Percentiles rank a stretch among this genome's conserved stretches.
Conservation (phyloP, 92 coral and sea anemone genomes). For the Epizoanthus fatuus region DNA sequence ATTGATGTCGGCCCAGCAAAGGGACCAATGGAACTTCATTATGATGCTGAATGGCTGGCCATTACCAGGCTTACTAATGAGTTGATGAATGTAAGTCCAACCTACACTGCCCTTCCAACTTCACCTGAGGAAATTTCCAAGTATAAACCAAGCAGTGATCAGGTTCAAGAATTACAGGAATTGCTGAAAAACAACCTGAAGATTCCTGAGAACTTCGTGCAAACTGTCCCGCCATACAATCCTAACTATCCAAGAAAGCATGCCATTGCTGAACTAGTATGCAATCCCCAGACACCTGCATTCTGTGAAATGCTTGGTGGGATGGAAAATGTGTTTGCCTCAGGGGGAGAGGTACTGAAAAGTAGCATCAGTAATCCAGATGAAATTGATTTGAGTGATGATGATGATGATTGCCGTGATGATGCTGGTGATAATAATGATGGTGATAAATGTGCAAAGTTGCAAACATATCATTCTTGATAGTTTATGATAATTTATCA, state of each 20-base stretch:
- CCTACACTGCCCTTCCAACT: constrained; percentile 73
- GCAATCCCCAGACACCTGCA: constrained; percentile 87
- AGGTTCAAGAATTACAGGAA: constrained; percentile 61
- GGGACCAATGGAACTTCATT: constrained; percentile 83
- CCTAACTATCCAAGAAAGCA: constrained; percentile 70
- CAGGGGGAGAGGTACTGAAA: constrained; percentile 42
- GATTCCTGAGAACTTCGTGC: constrained; percentile 85
- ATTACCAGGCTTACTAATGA: constrained; percentile 82
- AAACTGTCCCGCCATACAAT: constrained; percentile 78
- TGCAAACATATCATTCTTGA: too few relatives aligned
- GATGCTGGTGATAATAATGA: not conserved
- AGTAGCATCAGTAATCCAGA: constrained; percentile 82
- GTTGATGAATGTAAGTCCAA: constrained; percentile 68
- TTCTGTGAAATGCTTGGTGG: constrained; percentile 84
- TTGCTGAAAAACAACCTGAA: constrained; percentile 66
- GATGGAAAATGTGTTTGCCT: constrained; percentile 77
- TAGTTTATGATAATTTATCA: too few relatives aligned
- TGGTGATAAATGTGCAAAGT: not conserved
- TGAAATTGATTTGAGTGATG: constrained; percentile 85
- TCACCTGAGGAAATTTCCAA: constrained; percentile 57
- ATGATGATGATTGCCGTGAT: constrained; percentile 52
- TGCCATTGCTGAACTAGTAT: constrained; percentile 37
- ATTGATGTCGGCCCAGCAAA: constrained; percentile 83
- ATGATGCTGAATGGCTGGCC: constrained; percentile 97
- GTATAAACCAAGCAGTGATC: constrained; percentile 76